A percentile compares a stretch with the other conserved stretches of the same genome.
phyloP scores from a whole-genome alignment of 2,113 vertebrate genomes.

The Podiceps cristatus region DNA sequence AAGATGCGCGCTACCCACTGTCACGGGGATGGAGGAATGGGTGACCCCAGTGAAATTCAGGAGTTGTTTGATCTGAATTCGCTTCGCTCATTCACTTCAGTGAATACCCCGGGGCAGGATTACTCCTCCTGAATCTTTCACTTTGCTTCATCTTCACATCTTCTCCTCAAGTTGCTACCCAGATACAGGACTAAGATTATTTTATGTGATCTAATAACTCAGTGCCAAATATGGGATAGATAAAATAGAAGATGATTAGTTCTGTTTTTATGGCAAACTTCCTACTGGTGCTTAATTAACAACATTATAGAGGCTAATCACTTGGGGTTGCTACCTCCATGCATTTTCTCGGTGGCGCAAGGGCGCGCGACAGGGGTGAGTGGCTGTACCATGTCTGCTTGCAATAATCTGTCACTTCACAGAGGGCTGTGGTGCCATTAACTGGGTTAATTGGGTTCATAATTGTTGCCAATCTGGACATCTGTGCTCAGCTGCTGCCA shows the following conservation, averaged over 20 bases:
- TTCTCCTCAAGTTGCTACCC: not conserved
- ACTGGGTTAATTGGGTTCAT: conserved; percentile 70
- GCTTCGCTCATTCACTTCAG: not conserved
- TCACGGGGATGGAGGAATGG: not conserved
- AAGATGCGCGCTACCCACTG: accelerated
- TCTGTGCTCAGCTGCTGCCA: conserved; percentile 33
- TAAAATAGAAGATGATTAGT: not conserved
- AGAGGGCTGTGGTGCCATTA: conserved; percentile 47
- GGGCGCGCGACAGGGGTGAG: not conserved
- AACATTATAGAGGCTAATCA: not conserved
- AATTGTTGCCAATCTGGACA: conserved; percentile 26
- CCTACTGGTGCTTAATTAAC: not conserved
- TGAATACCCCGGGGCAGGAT: too few relatives aligned
- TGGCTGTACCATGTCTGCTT: not conserved
- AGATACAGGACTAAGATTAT: not conserved
- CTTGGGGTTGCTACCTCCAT: not conserved
- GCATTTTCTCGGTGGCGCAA: not conserved
- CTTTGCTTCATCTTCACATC: not conserved
- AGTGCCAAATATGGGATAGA: not conserved
- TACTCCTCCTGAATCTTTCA: not conserved
- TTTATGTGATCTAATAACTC: not conserved
- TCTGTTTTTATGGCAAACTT: not conserved
- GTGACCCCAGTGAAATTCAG: not conserved
- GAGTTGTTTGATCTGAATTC: not conserved
- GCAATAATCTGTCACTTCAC: conserved; percentile 39